Evolutionary conservation across 1,140 invertebrate genomes (phyloP), one percentile per base, ranked within the genome.

Genomic region (Galleria mellonella): DNA sequence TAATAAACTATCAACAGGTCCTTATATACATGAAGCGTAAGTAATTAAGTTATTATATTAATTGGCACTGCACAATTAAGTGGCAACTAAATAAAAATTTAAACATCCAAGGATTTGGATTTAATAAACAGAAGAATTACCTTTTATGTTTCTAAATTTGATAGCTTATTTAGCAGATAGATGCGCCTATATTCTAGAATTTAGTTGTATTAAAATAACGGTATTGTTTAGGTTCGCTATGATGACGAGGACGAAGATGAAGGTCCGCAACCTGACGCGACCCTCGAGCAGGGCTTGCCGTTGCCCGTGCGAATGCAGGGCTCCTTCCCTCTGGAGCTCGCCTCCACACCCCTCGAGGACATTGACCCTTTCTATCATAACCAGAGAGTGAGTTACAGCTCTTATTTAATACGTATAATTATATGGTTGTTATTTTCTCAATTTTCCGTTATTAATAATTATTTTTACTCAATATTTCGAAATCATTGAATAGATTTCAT

Each of bases 211-310:
- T 23, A 3, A 23, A 23, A 23, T 23, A 23, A 23, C 6, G 17
- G 8, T 14, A 9, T 36, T 23, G 68, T 83, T 30, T 87, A 97
- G 94, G 92, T 95, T 89, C 94, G 94, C 87, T 96, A 96, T 90
- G 94, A 97, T 87, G 95, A 97, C 89, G 95, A 97, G 88, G 96
- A 97, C 88, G 95, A 96, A 89, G 95, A 97, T 90, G 95, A 97
- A 90, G 95, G 94, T 83, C 94, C 95, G 74, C 94, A 96, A 88
- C 94, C 96, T 76, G 96, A 97, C 88, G 91, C 94, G 65, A 94
- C 94, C 86, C 90, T 97, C 88, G 96, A 97, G 89, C 94, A 96
- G 89, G 96, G 96, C 72, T 91, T 93, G 83, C 94, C 95, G 55
- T 87, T 97, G 86, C 95, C 95, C 74, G 93, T 95, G 87, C 91